Evolutionary conservation across 2,113 vertebrate genomes (phyloP), one percentile per base, ranked within the genome.

Genomic region (Actenoides lindsayi): DNA sequence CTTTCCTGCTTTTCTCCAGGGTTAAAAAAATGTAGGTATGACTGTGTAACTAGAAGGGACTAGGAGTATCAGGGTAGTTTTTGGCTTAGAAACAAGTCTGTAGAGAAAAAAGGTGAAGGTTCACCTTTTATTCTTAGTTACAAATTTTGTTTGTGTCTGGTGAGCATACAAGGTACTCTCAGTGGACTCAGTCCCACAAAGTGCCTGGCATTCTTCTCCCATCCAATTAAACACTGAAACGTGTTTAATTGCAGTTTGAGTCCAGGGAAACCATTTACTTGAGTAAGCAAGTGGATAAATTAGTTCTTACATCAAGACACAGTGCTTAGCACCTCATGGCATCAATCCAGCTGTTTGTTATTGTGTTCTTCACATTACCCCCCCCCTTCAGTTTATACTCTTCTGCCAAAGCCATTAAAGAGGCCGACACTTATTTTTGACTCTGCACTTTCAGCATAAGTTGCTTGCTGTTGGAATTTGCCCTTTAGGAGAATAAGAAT

Each of bases 241-340:
- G 0, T 87, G 71, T 77, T 92, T 97, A 95, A 95, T 86, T 94
- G 94, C 89, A 93, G 39, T 69, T 93, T 42, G 48, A 95, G 41
- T 76, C 91, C 74, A 42, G 53, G 28, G 93, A 96, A 91, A 89
- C 81, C 83, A 63, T 93, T 96, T 97, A 87, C 74, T 93, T 91
- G 73, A 93, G 77, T 95, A 89, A 94, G 86, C 76, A 81, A 95
- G 69, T 75, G 56, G 85, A 92, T 90, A 96, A 94, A 95, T 95
- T 73, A 75, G 73, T 90, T 92, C 85, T 90, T 86, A 68, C 48
- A 89, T 86, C 35, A 62, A 89, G 88, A 74, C 79, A 80, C 59
- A 60, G 73, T 46, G 33, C 92, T 83, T 86, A 90, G 90, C 64
- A 95, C 85, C 86, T 90, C 60, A n/a, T 59, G 53, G 90, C 80